phyloP scores from a whole-genome alignment of 1,140 invertebrate genomes.

The Ceratosolen solmsi region DNA sequence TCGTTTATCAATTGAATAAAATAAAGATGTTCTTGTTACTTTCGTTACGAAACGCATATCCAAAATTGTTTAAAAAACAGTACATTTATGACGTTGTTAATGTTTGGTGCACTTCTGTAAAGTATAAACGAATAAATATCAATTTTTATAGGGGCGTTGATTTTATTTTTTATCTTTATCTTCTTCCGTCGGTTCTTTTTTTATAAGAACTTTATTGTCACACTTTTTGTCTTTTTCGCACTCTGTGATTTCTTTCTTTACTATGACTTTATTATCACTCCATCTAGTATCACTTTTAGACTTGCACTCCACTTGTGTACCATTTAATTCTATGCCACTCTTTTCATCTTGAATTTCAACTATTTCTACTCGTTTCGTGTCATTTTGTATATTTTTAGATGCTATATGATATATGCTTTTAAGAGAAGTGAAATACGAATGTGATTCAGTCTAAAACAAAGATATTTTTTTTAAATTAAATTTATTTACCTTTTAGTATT shows the following conservation, averaged over 20 bases:
- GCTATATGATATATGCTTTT: constrained; percentile 69
- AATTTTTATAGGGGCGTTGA: constrained; percentile 34
- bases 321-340: constrained; percentile 65
- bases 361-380: constrained; percentile 69
- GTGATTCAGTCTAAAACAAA: constrained; percentile 65
- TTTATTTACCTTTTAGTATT: too few species aligned
- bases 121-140: constrained; percentile 45
- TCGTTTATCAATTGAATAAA: constrained; percentile 35
- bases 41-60: constrained; percentile 22
- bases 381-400: constrained; percentile 67
- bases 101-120: constrained; percentile 46
- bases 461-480: background rate
- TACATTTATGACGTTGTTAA: constrained; percentile 16
- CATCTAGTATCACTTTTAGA: constrained; percentile 71
- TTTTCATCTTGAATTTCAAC: constrained; percentile 72
- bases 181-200: constrained; percentile 59
- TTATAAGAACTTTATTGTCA: constrained; percentile 64
- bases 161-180: constrained; percentile 60
- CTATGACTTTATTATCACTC: constrained; percentile 67
- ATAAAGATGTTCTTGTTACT: constrained; percentile 32
- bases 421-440: constrained; percentile 67
- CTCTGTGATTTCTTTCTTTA: constrained; percentile 66
- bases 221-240: constrained; percentile 68
- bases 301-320: constrained; percentile 67
- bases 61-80: constrained; percentile 27